Evolutionary conservation across 2,797 vertebrate species (phyloP).

Genomic region (Crocodylus rhombifer): DNA sequence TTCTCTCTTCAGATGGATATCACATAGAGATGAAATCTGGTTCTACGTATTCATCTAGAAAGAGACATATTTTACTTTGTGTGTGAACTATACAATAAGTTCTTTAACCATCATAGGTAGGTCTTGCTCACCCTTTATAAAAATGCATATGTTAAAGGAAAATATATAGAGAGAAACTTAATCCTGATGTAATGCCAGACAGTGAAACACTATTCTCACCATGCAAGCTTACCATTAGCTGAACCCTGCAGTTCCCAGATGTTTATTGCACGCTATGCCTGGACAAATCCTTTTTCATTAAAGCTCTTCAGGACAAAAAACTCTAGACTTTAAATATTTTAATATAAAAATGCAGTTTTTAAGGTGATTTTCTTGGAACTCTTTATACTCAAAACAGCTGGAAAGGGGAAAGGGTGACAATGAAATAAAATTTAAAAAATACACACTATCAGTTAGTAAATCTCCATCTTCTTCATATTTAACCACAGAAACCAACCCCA

Average conservation of each 20-base stretch:
- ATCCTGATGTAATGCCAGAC: slow-evolving; percentile 6
- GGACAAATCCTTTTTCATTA: slow-evolving; percentile 60
- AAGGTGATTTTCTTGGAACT: slow-evolving; percentile 41
- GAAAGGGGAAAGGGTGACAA: slow-evolving; percentile 43
- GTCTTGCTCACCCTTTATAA: neutral
- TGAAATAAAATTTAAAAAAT: slow-evolving; percentile 54
- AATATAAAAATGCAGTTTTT: slow-evolving; percentile 44
- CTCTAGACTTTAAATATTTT: slow-evolving; percentile 57
- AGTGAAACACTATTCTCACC: slow-evolving; percentile 9
- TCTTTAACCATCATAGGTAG: neutral
- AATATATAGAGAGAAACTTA: neutral
- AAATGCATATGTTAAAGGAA: neutral
- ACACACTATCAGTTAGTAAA: slow-evolving; percentile 25
- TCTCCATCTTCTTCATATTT: slow-evolving; percentile 27
- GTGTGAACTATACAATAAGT: neutral
- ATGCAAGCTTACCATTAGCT: neutral
- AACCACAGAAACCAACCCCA: slow-evolving; percentile 27
- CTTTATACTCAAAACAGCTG: slow-evolving; percentile 46
- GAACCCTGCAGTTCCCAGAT: slow-evolving; percentile 47
- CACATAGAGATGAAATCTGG: neutral
- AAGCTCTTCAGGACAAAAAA: slow-evolving; percentile 44
- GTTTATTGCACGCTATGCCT: slow-evolving; percentile 63
- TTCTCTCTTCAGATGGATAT: slow-evolving; percentile 35
- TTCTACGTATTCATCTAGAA: neutral
- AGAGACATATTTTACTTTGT: neutral